phyloP scores from a whole-genome alignment of 2,888 invertebrate species.

The Nephrotoma guestfalica region DNA sequence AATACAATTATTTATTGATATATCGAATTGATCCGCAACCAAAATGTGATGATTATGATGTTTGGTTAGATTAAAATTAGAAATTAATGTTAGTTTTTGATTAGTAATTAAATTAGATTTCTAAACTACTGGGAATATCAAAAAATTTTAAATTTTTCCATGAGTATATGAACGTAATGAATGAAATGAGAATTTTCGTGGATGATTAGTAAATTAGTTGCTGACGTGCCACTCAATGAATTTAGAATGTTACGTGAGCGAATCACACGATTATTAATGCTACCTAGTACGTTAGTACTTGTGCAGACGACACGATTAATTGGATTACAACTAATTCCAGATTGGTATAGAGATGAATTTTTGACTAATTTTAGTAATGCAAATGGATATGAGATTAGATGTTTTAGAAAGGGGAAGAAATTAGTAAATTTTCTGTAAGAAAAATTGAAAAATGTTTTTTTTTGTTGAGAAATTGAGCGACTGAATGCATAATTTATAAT shows the following conservation, averaged over 20 bases:
- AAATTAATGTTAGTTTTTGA: slow-evolving; percentile 5
- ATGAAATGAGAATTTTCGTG: slow-evolving; percentile 1
- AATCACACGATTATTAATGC: not conserved
- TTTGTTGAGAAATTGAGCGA: not conserved
- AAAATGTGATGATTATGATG: not conserved
- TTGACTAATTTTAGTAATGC: not conserved
- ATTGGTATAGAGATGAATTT: not conserved
- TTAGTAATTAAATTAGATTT: not conserved
- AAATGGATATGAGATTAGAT: not conserved
- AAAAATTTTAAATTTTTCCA: not conserved
- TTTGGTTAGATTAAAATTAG: not conserved
- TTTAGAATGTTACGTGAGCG: not conserved
- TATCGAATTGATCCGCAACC: not conserved
- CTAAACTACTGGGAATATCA: slow-evolving; percentile 7
- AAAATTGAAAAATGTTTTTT: not conserved
- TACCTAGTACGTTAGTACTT: not conserved
- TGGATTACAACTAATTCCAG: not conserved
- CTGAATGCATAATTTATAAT: not conserved
- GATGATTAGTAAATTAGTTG: not conserved
- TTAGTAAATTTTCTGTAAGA: not conserved
- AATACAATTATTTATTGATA: not conserved
- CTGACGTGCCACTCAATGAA: not conserved
- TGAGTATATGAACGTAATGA: slow-evolving; percentile 3
- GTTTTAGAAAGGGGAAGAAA: not conserved
- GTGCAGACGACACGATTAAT: not conserved